phyloP scores from a whole-genome alignment of 1,140 invertebrate genomes.

The Teleopsis dalmanni region DNA sequence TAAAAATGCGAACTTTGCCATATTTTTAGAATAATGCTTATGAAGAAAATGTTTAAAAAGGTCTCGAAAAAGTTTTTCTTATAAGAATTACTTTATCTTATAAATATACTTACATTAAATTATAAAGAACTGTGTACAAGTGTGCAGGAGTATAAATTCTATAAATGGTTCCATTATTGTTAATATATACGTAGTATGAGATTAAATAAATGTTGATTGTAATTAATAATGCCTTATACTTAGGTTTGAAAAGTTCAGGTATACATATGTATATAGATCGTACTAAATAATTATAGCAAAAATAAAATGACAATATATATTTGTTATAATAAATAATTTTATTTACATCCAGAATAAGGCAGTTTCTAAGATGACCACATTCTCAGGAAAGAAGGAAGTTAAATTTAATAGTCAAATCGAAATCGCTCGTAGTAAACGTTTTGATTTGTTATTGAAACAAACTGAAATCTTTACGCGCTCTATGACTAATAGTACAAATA shows the following conservation, averaged over 20 bases:
- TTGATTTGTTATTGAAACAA: slow-evolving; percentile 92
- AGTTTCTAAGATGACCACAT: slow-evolving; percentile 60
- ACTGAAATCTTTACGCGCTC: slow-evolving; percentile 98
- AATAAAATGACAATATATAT: neutral
- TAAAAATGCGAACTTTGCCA: too few species aligned
- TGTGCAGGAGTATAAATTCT: too few species aligned
- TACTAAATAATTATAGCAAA: neutral
- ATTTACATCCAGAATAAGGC: slow-evolving; percentile 59
- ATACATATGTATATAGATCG: neutral
- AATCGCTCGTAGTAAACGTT: slow-evolving; percentile 79
- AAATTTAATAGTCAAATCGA: slow-evolving; percentile 76
- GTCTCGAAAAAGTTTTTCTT: too few species aligned
- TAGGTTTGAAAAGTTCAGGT: neutral
- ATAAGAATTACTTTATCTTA: too few species aligned
- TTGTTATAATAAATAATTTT: slow-evolving; percentile 5
- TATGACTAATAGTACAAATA: slow-evolving; percentile 69
- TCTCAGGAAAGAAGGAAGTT: slow-evolving; percentile 62
- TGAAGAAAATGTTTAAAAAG: too few species aligned
- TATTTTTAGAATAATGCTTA: too few species aligned
- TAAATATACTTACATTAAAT: too few species aligned
- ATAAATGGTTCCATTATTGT: too few species aligned
- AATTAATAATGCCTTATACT: neutral
- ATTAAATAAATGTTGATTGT: neutral
- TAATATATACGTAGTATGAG: neutral
- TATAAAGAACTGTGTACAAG: too few species aligned